Conservation (phyloP, 2,888 invertebrate species). For the Pegoplata infirma region DNA sequence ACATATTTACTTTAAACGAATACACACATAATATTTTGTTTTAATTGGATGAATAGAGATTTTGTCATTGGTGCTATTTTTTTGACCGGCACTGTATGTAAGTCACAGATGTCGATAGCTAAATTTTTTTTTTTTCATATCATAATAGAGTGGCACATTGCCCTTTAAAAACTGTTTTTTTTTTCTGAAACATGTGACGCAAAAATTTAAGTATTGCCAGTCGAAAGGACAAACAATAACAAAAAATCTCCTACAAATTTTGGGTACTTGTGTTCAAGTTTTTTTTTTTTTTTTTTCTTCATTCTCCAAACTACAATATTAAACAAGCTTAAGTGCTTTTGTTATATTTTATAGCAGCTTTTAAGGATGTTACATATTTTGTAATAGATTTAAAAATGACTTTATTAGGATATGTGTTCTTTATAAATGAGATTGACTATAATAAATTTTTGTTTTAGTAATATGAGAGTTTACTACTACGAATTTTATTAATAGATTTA, state of each 20-base stretch:
- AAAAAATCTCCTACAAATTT: background rate
- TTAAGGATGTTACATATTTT: background rate
- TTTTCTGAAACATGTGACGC: slow-evolving; percentile 34
- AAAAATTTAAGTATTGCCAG: slow-evolving; percentile 28
- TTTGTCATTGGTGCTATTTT: too few relatives aligned
- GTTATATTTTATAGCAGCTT: background rate
- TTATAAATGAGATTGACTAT: background rate
- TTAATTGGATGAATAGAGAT: too few relatives aligned
- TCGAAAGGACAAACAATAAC: background rate
- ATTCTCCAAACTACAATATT: slow-evolving; percentile 42
- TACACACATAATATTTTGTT: too few relatives aligned
- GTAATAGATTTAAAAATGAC: slow-evolving; percentile 58
- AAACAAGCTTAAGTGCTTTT: too few relatives aligned
- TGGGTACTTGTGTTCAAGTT: background rate
- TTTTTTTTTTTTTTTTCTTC: too few relatives aligned
- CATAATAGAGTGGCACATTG: slow-evolving; percentile 30
- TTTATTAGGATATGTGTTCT: slow-evolving; percentile 32
- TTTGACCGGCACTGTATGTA: too few relatives aligned
- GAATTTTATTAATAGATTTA: too few relatives aligned
- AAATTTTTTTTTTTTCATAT: slow-evolving; percentile 2
- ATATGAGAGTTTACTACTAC: too few relatives aligned
- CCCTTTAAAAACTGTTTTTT: slow-evolving; percentile 3
- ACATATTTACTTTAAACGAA: too few relatives aligned
- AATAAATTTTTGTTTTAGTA: background rate
- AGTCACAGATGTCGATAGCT: slow-evolving; percentile 34